phyloP scores from a whole-genome alignment of 2,888 invertebrate species.

The Plemyria rubiginata region DNA sequence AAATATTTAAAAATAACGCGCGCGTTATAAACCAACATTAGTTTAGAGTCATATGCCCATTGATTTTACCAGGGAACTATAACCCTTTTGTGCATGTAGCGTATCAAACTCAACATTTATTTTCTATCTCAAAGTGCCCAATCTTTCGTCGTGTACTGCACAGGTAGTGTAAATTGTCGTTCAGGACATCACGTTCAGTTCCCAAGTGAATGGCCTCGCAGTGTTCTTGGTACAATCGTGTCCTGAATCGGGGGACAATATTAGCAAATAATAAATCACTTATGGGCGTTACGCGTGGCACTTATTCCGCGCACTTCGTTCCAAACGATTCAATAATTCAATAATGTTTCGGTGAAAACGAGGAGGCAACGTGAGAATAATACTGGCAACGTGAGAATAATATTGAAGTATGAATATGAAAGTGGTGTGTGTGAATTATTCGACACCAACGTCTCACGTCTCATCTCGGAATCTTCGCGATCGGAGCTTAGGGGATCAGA shows the following conservation, averaged over 20 bases:
- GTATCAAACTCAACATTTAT: background rate
- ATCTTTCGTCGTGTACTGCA: slow-evolving; percentile 9
- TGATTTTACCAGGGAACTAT: too few relatives aligned
- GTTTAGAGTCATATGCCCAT: too few relatives aligned
- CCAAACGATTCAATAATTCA: slow-evolving; percentile 6
- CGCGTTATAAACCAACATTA: too few relatives aligned
- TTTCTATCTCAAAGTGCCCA: slow-evolving; percentile 5
- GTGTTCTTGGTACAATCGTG: slow-evolving; percentile 70
- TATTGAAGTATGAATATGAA: too few relatives aligned
- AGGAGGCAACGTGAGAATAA: slow-evolving; percentile 7
- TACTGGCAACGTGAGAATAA: too few relatives aligned
- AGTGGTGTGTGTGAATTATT: too few relatives aligned
- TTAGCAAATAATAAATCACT: slow-evolving; percentile 35
- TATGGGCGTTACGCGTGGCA: slow-evolving; percentile 6
- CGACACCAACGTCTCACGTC: too few relatives aligned
- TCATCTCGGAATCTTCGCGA: too few relatives aligned
- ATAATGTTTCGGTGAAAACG: slow-evolving; percentile 4
- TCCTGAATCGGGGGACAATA: slow-evolving; percentile 57
- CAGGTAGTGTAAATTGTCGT: slow-evolving; percentile 25
- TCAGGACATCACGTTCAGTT: slow-evolving; percentile 50
- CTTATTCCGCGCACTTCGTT: background rate
- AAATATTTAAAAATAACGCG: too few relatives aligned
- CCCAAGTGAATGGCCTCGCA: slow-evolving; percentile 71
- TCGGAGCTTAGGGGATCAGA: too few relatives aligned
- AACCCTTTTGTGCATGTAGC: too few relatives aligned